phyloP scores from a whole-genome alignment of 35 echinoderm and acorn worm genomes.

The Holothuria glaberrima region DNA sequence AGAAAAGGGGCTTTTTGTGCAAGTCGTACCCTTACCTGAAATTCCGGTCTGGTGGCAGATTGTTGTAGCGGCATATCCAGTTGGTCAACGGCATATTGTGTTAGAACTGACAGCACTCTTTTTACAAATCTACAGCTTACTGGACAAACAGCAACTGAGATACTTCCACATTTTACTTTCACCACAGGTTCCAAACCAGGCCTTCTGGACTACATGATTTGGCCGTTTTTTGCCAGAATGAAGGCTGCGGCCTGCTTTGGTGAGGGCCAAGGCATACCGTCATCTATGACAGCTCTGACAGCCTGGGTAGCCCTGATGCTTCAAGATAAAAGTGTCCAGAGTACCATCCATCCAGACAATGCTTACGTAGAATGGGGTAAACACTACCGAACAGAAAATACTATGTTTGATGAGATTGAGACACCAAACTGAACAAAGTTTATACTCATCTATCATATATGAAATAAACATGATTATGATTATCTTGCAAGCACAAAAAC shows the following conservation, averaged over 20 bases:
- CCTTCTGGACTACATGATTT: conserved; percentile 53
- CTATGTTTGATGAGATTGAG: conserved; percentile 51
- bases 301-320: conserved; percentile 21
- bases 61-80: too few relatives aligned
- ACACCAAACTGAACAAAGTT: conserved; percentile 40
- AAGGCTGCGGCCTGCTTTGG: background rate
- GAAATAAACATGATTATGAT: too few relatives aligned
- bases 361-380: conserved; percentile 47
- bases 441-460: background rate
- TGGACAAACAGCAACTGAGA: too few relatives aligned
- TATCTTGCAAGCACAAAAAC: too few relatives aligned
- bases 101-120: too few relatives aligned
- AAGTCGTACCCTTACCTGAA: too few relatives aligned
- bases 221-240: conserved; percentile 42
- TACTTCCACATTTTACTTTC: background rate
- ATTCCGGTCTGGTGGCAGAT: too few relatives aligned
- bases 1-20: too few relatives aligned
- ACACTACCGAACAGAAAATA: conserved; percentile 45
- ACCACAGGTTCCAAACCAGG: conserved; percentile 48
- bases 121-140: too few relatives aligned
- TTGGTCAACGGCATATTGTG: too few relatives aligned
- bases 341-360: conserved; percentile 46
- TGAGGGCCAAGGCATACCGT: conserved; percentile 6
- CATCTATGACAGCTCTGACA: background rate
- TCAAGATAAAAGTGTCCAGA: background rate